Conservation (phyloP, 1,140 invertebrate species). For the Panagrolaimus sp. region DNA sequence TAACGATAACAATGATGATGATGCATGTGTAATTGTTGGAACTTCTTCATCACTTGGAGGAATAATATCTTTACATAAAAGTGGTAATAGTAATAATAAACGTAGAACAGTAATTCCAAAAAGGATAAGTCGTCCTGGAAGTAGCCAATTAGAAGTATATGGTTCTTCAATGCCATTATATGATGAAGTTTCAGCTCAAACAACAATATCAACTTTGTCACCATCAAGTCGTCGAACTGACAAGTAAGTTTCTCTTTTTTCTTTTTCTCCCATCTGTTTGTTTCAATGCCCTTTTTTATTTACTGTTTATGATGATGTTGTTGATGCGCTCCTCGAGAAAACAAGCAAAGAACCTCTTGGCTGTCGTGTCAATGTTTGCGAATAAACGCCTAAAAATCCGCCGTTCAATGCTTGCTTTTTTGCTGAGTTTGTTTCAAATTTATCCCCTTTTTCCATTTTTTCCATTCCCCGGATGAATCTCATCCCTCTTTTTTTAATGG, state of each 20-base stretch:
- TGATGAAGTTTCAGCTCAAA: constrained; percentile 13
- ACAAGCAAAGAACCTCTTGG: not conserved
- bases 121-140: too few relatives aligned
- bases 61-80: not conserved
- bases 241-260: constrained; percentile 12
- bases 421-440: constrained; percentile 2
- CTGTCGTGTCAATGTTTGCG: constrained; percentile 10
- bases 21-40: not conserved
- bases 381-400: constrained; percentile 6
- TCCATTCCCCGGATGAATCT: constrained; percentile 6
- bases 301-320: constrained; percentile 3
- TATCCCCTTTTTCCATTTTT: not conserved
- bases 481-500: not conserved
- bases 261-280: not conserved
- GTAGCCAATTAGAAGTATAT: not conserved
- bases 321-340: too few relatives aligned
- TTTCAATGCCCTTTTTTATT: constrained; percentile 10
- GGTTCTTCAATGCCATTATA: constrained; percentile 10
- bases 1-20: not conserved
- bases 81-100: too few relatives aligned
- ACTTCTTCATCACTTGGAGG: not conserved
- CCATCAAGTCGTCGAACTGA: constrained; percentile 7
- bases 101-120: too few relatives aligned
- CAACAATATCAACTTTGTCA: constrained; percentile 6
- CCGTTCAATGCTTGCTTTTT: not conserved